Evolutionary conservation across 2,888 invertebrate genomes (phyloP).

Genomic region (Chalcosyrphus nemorum): DNA sequence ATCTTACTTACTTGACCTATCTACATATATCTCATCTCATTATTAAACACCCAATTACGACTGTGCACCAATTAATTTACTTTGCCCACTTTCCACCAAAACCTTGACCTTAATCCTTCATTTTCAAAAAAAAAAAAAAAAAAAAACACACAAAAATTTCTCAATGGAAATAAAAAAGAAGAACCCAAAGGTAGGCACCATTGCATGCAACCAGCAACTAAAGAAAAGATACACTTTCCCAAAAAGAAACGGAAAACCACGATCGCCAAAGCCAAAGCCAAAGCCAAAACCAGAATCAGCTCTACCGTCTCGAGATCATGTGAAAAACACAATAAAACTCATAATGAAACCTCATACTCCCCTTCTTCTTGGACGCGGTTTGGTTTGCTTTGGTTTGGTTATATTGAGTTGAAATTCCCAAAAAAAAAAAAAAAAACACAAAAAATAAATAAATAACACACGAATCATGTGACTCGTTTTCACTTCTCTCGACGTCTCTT

Average conservation of each 20-base stretch:
- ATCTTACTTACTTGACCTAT: neutral
- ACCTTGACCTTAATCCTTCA: slow-evolving; percentile 69
- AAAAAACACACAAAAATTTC: neutral
- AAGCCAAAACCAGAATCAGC: slow-evolving; percentile 46
- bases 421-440: slow-evolving; percentile 13
- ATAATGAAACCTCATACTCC: slow-evolving; percentile 55
- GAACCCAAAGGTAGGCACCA: slow-evolving; percentile 4
- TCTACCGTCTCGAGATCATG: neutral
- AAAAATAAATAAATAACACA: too few species aligned
- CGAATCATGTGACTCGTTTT: slow-evolving; percentile 54
- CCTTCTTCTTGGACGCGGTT: neutral
- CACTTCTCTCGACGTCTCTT: slow-evolving; percentile 28
- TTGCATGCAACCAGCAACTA: neutral
- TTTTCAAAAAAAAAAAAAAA: slow-evolving; percentile 23
- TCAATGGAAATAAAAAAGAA: slow-evolving; percentile 11
- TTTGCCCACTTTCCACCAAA: slow-evolving; percentile 54
- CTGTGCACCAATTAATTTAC: slow-evolving; percentile 26
- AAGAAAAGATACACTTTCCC: slow-evolving; percentile 67
- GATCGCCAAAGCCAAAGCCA: slow-evolving; percentile 22
- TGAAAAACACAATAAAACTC: slow-evolving; percentile 62
- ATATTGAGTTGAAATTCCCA: neutral
- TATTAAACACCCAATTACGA: neutral
- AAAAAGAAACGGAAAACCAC: slow-evolving; percentile 57
- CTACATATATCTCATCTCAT: neutral
- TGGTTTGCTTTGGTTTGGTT: slow-evolving; percentile 3